Percentiles rank a stretch among this genome's conserved stretches.
Evolutionary conservation across 2,797 vertebrate genomes (phyloP).

Genomic region (Eulemur albifrons): DNA sequence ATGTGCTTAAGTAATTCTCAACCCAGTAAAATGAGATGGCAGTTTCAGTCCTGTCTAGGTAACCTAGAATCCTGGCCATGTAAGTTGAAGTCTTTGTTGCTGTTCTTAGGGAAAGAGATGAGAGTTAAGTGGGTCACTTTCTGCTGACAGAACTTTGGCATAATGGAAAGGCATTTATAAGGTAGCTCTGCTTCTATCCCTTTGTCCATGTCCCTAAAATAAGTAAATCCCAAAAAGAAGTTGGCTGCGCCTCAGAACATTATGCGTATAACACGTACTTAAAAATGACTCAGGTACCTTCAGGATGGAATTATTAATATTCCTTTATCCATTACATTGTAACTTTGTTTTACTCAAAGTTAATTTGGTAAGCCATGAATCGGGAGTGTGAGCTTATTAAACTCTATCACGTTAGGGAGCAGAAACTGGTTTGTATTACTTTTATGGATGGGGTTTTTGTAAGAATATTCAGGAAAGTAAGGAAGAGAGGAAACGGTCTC

Average conservation of each 20-base stretch:
- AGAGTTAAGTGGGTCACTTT: slow-evolving; percentile 6
- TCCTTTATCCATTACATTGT: background rate
- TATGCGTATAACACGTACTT: background rate
- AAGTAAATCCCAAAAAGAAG: background rate
- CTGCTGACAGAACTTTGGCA: background rate
- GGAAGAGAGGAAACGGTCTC: background rate
- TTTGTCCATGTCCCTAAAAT: background rate
- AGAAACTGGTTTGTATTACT: background rate
- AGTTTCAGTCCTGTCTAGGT: background rate
- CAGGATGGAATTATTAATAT: background rate
- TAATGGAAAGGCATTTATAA: background rate
- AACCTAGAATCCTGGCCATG: slow-evolving; percentile 7
- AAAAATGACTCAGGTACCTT: background rate
- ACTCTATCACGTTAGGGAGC: background rate
- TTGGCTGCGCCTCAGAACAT: background rate
- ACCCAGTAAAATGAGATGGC: background rate
- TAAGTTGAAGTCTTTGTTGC: slow-evolving; percentile 9
- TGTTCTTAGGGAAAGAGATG: background rate
- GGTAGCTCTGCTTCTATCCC: background rate
- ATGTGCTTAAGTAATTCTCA: background rate
- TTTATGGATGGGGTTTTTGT: background rate
- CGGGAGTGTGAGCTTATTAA: background rate
- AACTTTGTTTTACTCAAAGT: slow-evolving; percentile 13
- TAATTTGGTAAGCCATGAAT: background rate
- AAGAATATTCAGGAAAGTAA: background rate